Conservation (phyloP, 2,888 invertebrate species). For the Tetropium fuscum region DNA sequence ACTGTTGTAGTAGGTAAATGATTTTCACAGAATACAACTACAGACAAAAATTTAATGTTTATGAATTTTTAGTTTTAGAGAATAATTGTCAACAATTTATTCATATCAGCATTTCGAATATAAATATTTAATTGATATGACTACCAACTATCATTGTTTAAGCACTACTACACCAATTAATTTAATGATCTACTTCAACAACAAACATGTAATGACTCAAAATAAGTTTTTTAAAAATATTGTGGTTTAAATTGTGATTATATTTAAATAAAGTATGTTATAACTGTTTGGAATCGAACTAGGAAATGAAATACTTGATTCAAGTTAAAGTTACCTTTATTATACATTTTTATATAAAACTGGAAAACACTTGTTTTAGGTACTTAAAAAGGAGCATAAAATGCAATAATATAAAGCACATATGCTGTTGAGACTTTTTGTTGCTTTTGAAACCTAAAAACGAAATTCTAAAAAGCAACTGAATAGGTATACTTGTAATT, state of each 20-base stretch:
- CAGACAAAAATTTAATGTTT: no score
- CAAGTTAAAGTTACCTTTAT: slow-evolving; percentile 27
- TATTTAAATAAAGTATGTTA: slow-evolving; percentile 1
- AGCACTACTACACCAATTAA: no score
- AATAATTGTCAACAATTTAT: no score
- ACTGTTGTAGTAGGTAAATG: no score
- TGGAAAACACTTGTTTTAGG: slow-evolving; percentile 31
- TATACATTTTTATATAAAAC: slow-evolving; percentile 32
- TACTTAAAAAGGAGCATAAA: slow-evolving; percentile 23
- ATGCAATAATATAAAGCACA: slow-evolving; percentile 26
- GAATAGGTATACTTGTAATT: neutral
- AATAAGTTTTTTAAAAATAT: neutral
- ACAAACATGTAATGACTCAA: no score
- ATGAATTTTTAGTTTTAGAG: no score
- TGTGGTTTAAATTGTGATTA: neutral
- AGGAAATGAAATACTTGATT: slow-evolving; percentile 24
- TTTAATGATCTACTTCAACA: no score
- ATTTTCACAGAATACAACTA: no score
- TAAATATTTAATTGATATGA: no score
- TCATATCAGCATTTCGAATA: no score
- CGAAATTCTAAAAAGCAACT: slow-evolving; percentile 1
- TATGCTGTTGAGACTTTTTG: slow-evolving; percentile 22
- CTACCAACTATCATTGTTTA: no score
- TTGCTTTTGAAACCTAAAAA: slow-evolving; percentile 24
- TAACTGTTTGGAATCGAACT: neutral